phyloP scores from a whole-genome alignment of 2,888 invertebrate genomes.

The Aelia acuminata region DNA sequence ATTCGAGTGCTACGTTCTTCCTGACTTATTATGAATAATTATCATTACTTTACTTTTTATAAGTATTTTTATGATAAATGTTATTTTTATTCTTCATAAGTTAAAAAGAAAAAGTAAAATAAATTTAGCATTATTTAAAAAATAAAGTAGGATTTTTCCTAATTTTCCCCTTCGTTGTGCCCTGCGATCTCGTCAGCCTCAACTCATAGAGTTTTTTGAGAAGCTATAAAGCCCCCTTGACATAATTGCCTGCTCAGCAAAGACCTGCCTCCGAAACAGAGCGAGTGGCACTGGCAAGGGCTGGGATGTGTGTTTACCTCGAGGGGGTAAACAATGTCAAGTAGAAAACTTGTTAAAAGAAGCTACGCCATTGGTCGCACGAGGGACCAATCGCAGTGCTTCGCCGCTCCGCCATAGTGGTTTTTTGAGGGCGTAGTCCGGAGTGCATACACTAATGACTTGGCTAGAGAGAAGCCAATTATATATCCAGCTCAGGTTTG shows the following conservation, averaged over 20 bases:
- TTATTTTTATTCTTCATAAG: too few species aligned
- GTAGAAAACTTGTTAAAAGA: constrained; percentile 52
- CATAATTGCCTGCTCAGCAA: constrained; percentile 17
- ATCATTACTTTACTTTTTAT: too few species aligned
- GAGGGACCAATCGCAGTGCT: constrained; percentile 1
- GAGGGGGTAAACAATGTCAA: constrained; percentile 54
- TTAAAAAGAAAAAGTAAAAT: not conserved
- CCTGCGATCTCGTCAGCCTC: not conserved
- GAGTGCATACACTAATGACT: constrained; percentile 21
- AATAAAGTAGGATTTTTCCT: not conserved
- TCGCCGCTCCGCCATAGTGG: constrained; percentile 18
- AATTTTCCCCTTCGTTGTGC: not conserved
- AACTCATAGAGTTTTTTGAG: not conserved
- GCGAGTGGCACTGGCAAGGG: not conserved
- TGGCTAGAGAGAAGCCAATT: constrained; percentile 37
- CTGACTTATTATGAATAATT: too few species aligned
- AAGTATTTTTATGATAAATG: not conserved
- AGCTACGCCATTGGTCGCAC: constrained; percentile 17
- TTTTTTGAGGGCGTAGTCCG: not conserved
- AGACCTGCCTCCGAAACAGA: not conserved
- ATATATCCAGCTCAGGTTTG: not conserved
- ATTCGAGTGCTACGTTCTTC: too few species aligned
- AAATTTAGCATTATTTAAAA: not conserved
- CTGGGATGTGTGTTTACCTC: not conserved
- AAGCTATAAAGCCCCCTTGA: not conserved